Evolutionary conservation across 2,113 vertebrate species (phyloP).

Genomic region (Dissostichus mawsoni): DNA sequence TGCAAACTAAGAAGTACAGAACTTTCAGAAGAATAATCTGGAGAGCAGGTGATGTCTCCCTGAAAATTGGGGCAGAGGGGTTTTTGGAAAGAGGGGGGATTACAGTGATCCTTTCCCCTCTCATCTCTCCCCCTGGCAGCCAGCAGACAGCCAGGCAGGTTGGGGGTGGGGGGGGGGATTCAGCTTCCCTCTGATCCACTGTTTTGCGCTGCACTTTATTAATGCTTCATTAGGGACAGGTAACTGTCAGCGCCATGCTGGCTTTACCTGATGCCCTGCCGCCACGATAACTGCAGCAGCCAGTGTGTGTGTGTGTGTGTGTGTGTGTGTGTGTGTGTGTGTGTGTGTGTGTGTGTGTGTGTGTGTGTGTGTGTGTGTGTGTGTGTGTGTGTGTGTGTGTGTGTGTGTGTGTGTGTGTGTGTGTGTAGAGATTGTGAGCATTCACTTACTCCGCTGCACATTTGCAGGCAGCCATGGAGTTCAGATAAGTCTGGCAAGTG

Average conservation of each 20-base stretch:
- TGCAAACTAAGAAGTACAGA: neutral
- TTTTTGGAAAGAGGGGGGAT: conserved; percentile 51
- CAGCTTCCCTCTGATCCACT: conserved; percentile 71
- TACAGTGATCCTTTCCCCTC: conserved; percentile 58
- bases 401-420: conserved; percentile 22
- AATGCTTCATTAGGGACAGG: conserved; percentile 79
- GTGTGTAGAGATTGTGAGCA: conserved; percentile 17
- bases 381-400: conserved; percentile 23
- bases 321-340: conserved; percentile 25
- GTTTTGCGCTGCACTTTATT: conserved; percentile 76
- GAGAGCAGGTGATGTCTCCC: conserved; percentile 29
- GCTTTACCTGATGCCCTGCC: conserved; percentile 64
- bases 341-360: conserved; percentile 5
- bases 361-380: neutral
- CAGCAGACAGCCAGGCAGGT: conserved; percentile 60
- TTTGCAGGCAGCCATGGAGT: conserved; percentile 41
- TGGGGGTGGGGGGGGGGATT: conserved; percentile 28
- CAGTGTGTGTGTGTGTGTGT: conserved; percentile 33
- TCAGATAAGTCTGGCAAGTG: conserved; percentile 57
- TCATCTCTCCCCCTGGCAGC: conserved; percentile 48
- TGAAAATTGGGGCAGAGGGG: conserved; percentile 46
- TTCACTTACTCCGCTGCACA: conserved; percentile 32
- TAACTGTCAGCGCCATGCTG: conserved; percentile 73
- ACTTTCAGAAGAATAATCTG: neutral
- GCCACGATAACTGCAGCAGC: conserved; percentile 20